Conservation (phyloP, 2,113 vertebrate species). For the Melospiza melodia region DNA sequence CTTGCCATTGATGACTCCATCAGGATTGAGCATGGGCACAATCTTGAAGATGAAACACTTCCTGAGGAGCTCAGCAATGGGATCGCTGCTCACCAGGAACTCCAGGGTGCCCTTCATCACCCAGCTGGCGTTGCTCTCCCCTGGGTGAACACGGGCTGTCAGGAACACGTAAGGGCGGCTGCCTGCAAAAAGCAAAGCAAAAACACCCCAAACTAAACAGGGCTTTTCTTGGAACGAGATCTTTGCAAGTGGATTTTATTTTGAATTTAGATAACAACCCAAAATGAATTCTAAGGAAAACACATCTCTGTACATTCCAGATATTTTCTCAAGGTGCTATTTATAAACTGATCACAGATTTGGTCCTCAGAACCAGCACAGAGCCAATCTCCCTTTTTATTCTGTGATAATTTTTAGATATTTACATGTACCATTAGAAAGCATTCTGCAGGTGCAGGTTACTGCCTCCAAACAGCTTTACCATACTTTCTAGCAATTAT, state of each 20-base stretch:
- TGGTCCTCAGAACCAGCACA: not conserved
- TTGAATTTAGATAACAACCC: not conserved
- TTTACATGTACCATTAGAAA: not conserved
- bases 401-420: not conserved
- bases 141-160: constrained; percentile 88
- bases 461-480: not conserved
- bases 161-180: constrained; percentile 85
- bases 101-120: constrained; percentile 94
- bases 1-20: constrained; percentile 94
- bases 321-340: not conserved
- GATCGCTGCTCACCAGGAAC: constrained; percentile 85
- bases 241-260: not conserved
- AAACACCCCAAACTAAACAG: not conserved
- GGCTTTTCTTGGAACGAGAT: not conserved
- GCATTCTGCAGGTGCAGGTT: not conserved
- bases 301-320: not conserved
- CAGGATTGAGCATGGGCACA: constrained; percentile 93
- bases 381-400: not conserved
- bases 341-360: not conserved
- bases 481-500: not conserved
- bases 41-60: constrained; percentile 93
- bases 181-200: constrained; percentile 65
- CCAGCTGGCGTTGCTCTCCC: constrained; percentile 94
- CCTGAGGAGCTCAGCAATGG: constrained; percentile 84
- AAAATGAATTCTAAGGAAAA: not conserved